Percentiles rank a stretch among this genome's conserved stretches.
Conservation (phyloP, 1,140 invertebrate species). For the Heterodera schachtii region DNA sequence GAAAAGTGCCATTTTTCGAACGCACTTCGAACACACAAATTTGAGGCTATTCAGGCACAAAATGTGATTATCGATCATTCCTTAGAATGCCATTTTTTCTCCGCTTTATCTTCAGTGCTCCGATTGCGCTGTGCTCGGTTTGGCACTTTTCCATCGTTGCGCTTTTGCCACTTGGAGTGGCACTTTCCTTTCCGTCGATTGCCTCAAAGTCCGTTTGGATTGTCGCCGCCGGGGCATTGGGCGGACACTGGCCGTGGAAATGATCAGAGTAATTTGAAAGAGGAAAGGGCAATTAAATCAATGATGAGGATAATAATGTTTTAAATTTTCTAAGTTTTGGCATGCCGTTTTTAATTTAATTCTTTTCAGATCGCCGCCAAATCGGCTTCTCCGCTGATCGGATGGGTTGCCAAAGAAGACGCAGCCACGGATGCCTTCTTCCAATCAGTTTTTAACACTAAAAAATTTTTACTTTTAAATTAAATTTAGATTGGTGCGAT, state of each 20-base stretch:
- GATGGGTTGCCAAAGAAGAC: no score
- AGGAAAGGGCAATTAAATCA: no score
- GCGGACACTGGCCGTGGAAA: not conserved
- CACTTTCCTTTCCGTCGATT: not conserved
- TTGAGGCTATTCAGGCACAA: not conserved
- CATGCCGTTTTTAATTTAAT: no score
- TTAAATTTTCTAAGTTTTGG: no score
- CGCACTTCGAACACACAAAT: not conserved
- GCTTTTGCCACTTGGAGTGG: not conserved
- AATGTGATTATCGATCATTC: not conserved
- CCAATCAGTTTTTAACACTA: no score
- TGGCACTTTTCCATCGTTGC: not conserved
- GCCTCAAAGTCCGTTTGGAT: not conserved
- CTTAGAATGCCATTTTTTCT: not conserved
- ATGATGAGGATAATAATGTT: no score
- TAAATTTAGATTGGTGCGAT: no score
- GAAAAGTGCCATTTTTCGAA: no score
- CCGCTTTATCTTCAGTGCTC: not conserved
- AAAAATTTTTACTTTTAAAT: no score
- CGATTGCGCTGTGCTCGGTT: not conserved
- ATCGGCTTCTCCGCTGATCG: no score
- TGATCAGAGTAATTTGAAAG: not conserved
- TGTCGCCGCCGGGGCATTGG: not conserved
- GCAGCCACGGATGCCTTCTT: no score
- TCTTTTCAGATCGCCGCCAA: no score